Evolutionary conservation across 2,797 vertebrate genomes (phyloP), one percentile per base, ranked within the genome.

Genomic region (Pseudomugil tenellus): DNA sequence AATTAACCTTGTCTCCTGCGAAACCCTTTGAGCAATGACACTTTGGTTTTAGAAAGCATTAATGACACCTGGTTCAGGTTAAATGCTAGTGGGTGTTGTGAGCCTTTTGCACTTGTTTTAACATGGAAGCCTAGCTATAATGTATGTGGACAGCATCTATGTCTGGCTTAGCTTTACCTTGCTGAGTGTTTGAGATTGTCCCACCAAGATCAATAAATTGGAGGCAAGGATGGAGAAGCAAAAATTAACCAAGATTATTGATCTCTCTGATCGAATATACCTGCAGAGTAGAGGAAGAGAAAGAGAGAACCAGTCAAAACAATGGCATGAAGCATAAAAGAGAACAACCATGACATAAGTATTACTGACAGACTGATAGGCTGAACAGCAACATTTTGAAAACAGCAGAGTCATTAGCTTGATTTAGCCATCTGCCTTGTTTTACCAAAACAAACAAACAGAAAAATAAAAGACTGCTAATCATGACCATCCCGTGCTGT

Each of bases 201-300:
- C 98, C 83, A 99, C 96, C 46, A 99, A 92, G 92, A 99, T 99
- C 86, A 99, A 92, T 89, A 99, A 84, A 67, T 99, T 99, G 88
- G 98, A 99, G 67, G 98, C 97, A 93, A 99, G 88, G 90, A 99
- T 98, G 87, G 98, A 99, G 89, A 99, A 85, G 69, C 98, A 99
- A 84, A 99, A 99, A 80, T 99, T 99, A 90, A 99, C 95, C 84
- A 99, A 87, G 86, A 99, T 99, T 92, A 99, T 98, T 79, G 97
- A 98, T 84, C 97, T 96, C 88, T 99, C 97, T 0, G 98, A 99
- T 35, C 97, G 97, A 80, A 99, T 99, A 72, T 98, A 99, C 92
- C 97, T 99, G 76, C 26, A 60, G 0, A 10, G 17, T 11, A 48
- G 74, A 58, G 76, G 28, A 59, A 54, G 34, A 60, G 63, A 43